Percentiles rank a stretch among this genome's conserved stretches.
phyloP scores from a whole-genome alignment of 2,888 invertebrate species.

The Phymatocera aterrima region DNA sequence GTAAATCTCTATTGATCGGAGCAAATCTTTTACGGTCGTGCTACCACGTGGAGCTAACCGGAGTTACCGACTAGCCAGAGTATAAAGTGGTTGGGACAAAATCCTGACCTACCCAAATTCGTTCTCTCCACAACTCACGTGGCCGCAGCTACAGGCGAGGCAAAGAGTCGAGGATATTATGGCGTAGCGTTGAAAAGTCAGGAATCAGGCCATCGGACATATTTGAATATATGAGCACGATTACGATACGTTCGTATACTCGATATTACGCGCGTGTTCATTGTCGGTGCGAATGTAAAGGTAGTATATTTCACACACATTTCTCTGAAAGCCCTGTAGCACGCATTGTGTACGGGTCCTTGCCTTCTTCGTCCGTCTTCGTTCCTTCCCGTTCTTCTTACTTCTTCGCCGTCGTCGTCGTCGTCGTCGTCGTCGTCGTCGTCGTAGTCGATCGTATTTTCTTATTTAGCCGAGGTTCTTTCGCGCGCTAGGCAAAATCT shows the following conservation, averaged over 20 bases:
- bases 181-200: too few species aligned
- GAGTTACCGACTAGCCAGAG: background rate
- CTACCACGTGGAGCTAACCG: background rate
- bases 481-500: conserved; percentile 53
- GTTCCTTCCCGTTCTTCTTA: conserved; percentile 60
- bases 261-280: too few species aligned
- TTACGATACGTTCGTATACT: too few species aligned
- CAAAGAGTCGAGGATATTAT: too few species aligned
- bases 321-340: too few species aligned
- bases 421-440: conserved; percentile 34
- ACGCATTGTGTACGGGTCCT: conserved; percentile 70
- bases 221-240: too few species aligned
- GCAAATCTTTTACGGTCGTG: background rate
- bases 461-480: conserved; percentile 20
- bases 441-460: conserved; percentile 39
- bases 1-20: background rate
- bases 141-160: conserved; percentile 21
- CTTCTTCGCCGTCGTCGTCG: conserved; percentile 48
- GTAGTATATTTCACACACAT: too few species aligned
- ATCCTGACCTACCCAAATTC: conserved; percentile 46
- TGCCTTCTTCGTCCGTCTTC: conserved; percentile 59
- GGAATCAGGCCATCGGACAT: too few species aligned
- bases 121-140: conserved; percentile 50
- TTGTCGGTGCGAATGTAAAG: background rate
- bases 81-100: background rate